Conservation (phyloP, 2,888 invertebrate species). For the Amphimallon solstitiale region DNA sequence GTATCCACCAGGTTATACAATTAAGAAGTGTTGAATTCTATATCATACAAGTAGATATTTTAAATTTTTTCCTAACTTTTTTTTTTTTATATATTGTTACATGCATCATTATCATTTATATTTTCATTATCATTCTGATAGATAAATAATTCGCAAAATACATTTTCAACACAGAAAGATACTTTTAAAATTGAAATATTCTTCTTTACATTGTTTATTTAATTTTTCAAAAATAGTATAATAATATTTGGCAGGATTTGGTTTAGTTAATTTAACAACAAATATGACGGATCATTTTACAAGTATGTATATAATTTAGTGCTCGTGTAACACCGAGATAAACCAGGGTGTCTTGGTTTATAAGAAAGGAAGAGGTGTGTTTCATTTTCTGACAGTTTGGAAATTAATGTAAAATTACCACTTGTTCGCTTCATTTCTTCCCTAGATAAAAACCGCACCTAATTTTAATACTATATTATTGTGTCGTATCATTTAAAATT, state of each 20-base stretch:
- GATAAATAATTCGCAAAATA: constrained; percentile 34
- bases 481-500: constrained; percentile 31
- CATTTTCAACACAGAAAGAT: constrained; percentile 31
- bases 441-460: neutral
- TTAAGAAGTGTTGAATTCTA: neutral
- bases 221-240: constrained; percentile 46
- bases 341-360: too few species aligned
- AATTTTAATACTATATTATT: constrained; percentile 5
- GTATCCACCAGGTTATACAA: neutral
- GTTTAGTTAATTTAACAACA: constrained; percentile 33
- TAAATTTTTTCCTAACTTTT: neutral
- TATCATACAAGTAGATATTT: neutral
- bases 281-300: constrained; percentile 45
- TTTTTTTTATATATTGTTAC: constrained; percentile 18
- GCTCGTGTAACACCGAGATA: constrained; percentile 7
- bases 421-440: too few species aligned
- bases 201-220: constrained; percentile 40
- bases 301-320: constrained; percentile 31
- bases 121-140: too few species aligned
- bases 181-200: constrained; percentile 44
- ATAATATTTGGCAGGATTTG: constrained; percentile 39
- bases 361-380: too few species aligned
- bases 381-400: too few species aligned
- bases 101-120: constrained; percentile 13
- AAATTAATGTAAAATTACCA: too few species aligned